phyloP scores from a whole-genome alignment of 2,888 invertebrate genomes.

The Sympetrum striolatum region DNA sequence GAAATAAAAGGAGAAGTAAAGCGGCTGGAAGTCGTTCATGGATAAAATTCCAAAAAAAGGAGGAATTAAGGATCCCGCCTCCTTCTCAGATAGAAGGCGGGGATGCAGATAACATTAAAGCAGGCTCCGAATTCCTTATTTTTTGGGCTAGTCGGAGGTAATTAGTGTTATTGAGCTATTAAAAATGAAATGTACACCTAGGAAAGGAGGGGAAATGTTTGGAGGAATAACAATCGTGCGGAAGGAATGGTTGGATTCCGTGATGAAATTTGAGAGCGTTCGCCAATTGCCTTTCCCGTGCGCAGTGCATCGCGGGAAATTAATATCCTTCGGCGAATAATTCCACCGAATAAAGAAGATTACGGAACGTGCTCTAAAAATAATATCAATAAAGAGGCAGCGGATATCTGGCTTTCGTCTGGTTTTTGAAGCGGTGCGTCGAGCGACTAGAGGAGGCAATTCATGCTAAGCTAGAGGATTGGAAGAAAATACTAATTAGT shows the following conservation, averaged over 20 bases:
- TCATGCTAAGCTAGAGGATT: background rate
- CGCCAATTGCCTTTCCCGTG: background rate
- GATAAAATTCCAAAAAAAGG: background rate
- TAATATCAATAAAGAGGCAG: background rate
- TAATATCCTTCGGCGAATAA: background rate
- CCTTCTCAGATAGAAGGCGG: background rate
- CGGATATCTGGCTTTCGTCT: background rate
- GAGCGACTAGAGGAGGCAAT: background rate
- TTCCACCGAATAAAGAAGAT: background rate
- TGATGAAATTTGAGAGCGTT: background rate
- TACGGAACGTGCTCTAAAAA: background rate
- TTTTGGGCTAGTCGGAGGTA: background rate
- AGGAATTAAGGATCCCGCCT: conserved; percentile 16
- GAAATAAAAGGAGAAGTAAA: background rate
- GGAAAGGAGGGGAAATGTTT: background rate
- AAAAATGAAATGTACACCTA: background rate
- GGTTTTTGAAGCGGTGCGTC: background rate
- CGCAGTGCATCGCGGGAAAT: background rate
- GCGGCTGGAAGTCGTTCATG: conserved; percentile 23
- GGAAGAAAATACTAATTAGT: background rate
- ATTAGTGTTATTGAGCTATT: conserved; percentile 19
- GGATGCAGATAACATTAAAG: background rate
- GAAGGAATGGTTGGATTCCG: background rate
- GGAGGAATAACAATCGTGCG: background rate
- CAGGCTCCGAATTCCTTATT: background rate